phyloP scores from a whole-genome alignment of 2,113 vertebrate genomes.

The Gallinago jamesoni region DNA sequence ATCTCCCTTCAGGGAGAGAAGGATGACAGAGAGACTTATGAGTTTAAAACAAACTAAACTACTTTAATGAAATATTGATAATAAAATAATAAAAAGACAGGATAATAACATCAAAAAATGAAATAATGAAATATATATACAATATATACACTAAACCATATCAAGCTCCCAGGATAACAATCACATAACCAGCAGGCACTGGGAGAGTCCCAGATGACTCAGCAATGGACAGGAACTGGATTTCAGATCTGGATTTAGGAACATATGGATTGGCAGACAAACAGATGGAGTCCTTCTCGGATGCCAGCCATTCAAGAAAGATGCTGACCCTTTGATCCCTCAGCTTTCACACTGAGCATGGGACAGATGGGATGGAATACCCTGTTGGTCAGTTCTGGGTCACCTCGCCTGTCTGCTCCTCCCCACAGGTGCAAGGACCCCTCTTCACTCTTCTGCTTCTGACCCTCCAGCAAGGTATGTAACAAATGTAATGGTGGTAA shows the following conservation, averaged over 20 bases:
- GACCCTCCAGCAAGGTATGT: neutral
- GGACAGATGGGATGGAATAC: neutral
- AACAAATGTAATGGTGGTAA: neutral
- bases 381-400: neutral
- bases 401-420: neutral
- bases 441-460: neutral
- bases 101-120: neutral
- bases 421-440: neutral
- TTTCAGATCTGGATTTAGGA: neutral
- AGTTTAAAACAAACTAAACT: neutral
- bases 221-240: neutral
- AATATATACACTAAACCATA: neutral
- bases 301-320: neutral
- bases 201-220: neutral
- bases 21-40: neutral
- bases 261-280: neutral
- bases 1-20: neutral
- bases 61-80: neutral
- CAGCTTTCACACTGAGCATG: neutral
- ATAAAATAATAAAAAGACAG: neutral
- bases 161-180: neutral
- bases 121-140: neutral
- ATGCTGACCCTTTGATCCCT: neutral
- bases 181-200: neutral
- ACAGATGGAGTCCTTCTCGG: neutral